Evolutionary conservation across 2,888 invertebrate genomes (phyloP).

Genomic region (Corbicula japonica): DNA sequence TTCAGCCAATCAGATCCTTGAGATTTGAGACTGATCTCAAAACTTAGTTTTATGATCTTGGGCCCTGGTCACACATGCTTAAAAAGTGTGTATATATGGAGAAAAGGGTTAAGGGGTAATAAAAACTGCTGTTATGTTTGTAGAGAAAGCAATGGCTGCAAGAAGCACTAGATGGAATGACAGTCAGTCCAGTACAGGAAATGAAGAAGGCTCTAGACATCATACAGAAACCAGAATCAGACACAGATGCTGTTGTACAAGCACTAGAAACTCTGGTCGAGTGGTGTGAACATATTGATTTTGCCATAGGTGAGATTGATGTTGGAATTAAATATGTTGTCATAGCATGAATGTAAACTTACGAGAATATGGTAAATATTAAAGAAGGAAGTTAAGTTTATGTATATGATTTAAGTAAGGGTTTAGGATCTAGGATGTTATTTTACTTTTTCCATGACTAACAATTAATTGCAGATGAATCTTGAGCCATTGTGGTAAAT

Average conservation of each 20-base stretch:
- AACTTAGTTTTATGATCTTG: not conserved
- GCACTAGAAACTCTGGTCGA: constrained; percentile 91
- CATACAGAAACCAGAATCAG: constrained; percentile 87
- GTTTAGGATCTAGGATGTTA: not conserved
- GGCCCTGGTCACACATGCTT: not conserved
- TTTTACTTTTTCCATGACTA: too few species aligned
- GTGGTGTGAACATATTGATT: constrained; percentile 92
- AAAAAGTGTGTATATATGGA: not conserved
- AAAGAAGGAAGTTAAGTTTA: not conserved
- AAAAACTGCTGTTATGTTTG: constrained; percentile 73
- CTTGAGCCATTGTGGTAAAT: too few species aligned
- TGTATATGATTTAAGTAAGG: not conserved
- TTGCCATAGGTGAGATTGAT: constrained; percentile 90
- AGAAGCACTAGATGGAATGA: constrained; percentile 91
- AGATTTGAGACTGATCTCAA: not conserved
- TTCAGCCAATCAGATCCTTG: not conserved
- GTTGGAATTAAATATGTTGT: not conserved
- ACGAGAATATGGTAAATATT: not conserved
- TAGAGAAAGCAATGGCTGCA: constrained; percentile 91
- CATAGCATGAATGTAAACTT: not conserved
- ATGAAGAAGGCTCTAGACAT: constrained; percentile 89
- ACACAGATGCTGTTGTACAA: constrained; percentile 88
- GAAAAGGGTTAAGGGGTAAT: not conserved
- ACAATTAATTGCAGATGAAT: too few species aligned
- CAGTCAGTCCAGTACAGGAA: constrained; percentile 91